A percentile compares a stretch with the other conserved stretches of the same genome.
These are phyloP conservation scores for Eupithecia dodoneata DNA, from an alignment of 2,888 invertebrate genomes.

Conservation along the genomic window DNA sequence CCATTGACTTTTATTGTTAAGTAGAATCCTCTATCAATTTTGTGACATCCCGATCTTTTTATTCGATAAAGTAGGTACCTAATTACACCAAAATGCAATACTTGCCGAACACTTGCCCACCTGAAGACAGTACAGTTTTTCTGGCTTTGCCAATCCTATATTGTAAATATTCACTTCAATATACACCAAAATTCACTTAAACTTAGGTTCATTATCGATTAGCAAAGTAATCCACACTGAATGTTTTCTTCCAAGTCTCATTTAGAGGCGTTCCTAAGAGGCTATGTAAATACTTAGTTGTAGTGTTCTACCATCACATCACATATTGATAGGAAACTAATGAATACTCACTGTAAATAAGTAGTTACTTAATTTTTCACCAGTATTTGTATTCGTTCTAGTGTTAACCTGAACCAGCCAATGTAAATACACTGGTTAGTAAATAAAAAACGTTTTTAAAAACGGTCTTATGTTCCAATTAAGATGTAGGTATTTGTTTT, in stretches of 20 bases:
- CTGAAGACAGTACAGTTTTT: background rate
- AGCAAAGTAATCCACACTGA: background rate
- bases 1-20: conserved; percentile 46
- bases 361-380: conserved; percentile 46
- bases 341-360: conserved; percentile 55
- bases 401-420: conserved; percentile 21
- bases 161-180: background rate
- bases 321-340: conserved; percentile 22
- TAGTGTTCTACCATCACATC: conserved; percentile 13
- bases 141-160: background rate
- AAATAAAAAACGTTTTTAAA: background rate
- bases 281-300: conserved; percentile 55
- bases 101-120: conserved; percentile 7
- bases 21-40: background rate
- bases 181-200: conserved; percentile 2
- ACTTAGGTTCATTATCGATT: background rate
- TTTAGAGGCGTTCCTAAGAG: conserved; percentile 44
- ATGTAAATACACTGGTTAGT: conserved; percentile 49
- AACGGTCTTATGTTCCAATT: background rate
- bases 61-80: background rate
- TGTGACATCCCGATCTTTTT: background rate
- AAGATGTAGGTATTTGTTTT: background rate
- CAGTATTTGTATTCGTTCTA: conserved; percentile 59
- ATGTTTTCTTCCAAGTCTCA: conserved; percentile 5
- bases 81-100: background rate